phyloP scores from a whole-genome alignment of 2,888 invertebrate genomes.

The Chalcis sispes region DNA sequence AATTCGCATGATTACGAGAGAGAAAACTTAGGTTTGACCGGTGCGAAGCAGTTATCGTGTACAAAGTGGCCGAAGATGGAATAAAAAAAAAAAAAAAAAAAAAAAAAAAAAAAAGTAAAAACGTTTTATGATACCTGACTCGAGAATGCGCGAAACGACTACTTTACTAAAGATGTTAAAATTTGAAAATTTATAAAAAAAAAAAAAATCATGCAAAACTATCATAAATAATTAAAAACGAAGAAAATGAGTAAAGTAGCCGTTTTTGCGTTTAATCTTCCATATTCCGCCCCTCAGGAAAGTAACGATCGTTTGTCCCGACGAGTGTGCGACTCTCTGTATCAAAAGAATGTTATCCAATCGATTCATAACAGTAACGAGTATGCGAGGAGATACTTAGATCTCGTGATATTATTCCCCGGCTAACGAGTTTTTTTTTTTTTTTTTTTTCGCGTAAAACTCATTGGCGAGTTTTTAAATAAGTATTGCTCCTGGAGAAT shows the following conservation, averaged over 20 bases:
- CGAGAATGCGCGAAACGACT: background rate
- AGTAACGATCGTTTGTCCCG: background rate
- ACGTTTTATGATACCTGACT: constrained; percentile 25
- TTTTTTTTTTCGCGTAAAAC: constrained; percentile 19
- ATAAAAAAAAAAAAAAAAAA: constrained; percentile 24
- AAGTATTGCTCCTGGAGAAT: constrained; percentile 33
- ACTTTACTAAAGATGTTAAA: background rate
- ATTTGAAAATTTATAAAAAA: background rate
- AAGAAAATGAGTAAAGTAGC: too few species aligned
- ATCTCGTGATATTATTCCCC: constrained; percentile 17
- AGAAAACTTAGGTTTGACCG: too few species aligned
- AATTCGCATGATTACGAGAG: background rate
- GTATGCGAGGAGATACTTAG: constrained; percentile 16
- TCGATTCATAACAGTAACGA: constrained; percentile 41
- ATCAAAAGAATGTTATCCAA: constrained; percentile 51
- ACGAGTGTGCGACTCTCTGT: constrained; percentile 34
- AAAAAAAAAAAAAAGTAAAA: constrained; percentile 32
- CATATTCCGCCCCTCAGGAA: background rate
- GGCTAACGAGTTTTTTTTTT: background rate
- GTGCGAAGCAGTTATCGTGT: too few species aligned
- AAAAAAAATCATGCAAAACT: too few species aligned
- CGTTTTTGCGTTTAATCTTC: too few species aligned
- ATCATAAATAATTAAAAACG: too few species aligned
- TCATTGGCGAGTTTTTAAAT: constrained; percentile 31
- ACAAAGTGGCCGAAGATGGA: background rate